Base-by-base conservation (phyloP, 2,888 invertebrate genomes). In the Scaptomyza polygonia region DNA sequence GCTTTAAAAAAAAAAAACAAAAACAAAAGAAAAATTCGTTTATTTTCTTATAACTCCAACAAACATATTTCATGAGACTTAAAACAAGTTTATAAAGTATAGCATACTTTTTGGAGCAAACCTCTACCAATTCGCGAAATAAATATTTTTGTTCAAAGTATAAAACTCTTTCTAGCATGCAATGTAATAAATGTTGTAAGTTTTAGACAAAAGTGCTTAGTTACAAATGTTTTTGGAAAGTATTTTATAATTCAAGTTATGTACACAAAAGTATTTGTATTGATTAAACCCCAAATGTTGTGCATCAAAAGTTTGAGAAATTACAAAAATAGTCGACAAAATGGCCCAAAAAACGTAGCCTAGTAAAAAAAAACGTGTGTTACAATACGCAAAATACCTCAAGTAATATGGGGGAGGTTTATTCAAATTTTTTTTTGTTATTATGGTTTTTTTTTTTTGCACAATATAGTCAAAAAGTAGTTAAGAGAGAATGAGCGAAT, bases 341-440 rank as follows among this genome's bases (percentile, higher is more conserved):
- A 62, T 34, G 51, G 34, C 48, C 74, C 65, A 63, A 67, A 66
- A 69, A 52, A 18, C 29, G 57, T 54, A 53, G 51, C 45, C 66
- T 67, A 73, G 57, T 49, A 54, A 52, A 71, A 55, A 55, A 61
- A 64, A 55, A 32, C 2, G 14, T 29, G 49, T 65, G 42, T 36
- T 58, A 62, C n/a, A 61, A 40, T 70, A 71, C 56, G 44, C 27
- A 63, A 79, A 64, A 71, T 66, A 59, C 79, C 79, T 74, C 64
- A 65, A 49, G 63, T 62, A 53, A 61, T 67, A 65, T 58, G 59
- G 62, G 62, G 34, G 57, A 43, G 72, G 53, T 39, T 70, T 57
- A 39, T 40, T 39, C 39, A 51, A 57, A 64, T 55, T 48, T 62
- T 29, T 39, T 49, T 62, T 42, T 58, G 42, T 71, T 51, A 14